phyloP scores from a whole-genome alignment of 2,888 invertebrate species.

The Hirtodrosophila trivittata region DNA sequence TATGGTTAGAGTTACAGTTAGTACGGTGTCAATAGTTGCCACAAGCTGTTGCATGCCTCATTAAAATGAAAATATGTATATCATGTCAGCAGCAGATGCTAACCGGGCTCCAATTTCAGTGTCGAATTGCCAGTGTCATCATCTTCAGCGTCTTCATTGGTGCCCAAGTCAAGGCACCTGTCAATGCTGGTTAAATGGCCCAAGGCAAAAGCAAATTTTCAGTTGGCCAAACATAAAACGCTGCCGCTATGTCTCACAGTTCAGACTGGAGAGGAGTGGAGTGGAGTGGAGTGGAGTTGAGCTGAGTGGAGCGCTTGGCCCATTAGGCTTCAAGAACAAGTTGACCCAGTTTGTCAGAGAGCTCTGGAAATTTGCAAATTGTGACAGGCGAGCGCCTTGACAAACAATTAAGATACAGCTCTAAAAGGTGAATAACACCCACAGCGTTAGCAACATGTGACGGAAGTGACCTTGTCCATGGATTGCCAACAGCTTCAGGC shows the following conservation, averaged over 20 bases:
- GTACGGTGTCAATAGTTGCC: constrained; percentile 27
- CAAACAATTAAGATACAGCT: constrained; percentile 64
- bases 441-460: constrained; percentile 52
- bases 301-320: constrained; percentile 27
- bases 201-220: constrained; percentile 60
- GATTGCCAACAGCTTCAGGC: constrained; percentile 38
- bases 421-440: constrained; percentile 75
- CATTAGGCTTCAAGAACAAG: constrained; percentile 51
- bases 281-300: constrained; percentile 20
- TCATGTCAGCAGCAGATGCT: constrained; percentile 40
- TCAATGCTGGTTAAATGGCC: constrained; percentile 53
- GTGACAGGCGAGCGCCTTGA: constrained; percentile 67
- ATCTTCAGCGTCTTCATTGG: constrained; percentile 13
- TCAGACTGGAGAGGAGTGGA: background rate
- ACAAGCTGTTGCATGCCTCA: constrained; percentile 38
- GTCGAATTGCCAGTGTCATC: constrained; percentile 40
- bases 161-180: constrained; percentile 41
- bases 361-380: constrained; percentile 46
- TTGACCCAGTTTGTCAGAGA: constrained; percentile 60
- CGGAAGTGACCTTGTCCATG: constrained; percentile 78
- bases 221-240: constrained; percentile 57
- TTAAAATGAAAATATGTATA: constrained; percentile 29
- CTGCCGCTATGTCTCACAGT: constrained; percentile 32
- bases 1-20: constrained; percentile 38
- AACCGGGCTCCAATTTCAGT: constrained; percentile 32